Conservation (phyloP, 2,888 invertebrate genomes). For the Ligdia adustata region DNA sequence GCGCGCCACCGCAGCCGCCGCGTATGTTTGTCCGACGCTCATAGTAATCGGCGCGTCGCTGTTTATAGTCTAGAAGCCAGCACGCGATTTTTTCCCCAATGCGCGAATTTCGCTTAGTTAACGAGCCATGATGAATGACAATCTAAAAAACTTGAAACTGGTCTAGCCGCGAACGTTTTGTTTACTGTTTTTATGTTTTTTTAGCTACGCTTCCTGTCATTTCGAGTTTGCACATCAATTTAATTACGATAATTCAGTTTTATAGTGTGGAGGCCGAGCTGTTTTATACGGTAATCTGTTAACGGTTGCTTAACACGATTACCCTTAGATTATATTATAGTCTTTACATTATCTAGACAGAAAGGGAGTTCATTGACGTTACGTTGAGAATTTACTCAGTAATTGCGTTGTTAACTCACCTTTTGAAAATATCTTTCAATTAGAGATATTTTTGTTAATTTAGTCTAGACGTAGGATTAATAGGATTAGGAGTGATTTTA, state of each 20-base stretch:
- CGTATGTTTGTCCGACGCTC: too few relatives aligned
- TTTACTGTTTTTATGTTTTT: constrained; percentile 37
- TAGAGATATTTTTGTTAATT: background rate
- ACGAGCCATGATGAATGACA: constrained; percentile 47
- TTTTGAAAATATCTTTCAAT: background rate
- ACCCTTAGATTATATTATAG: constrained; percentile 4
- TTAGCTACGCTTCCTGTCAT: constrained; percentile 21
- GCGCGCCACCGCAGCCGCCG: background rate
- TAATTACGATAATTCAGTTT: constrained; percentile 31
- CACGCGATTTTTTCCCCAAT: constrained; percentile 26
- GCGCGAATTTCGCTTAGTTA: constrained; percentile 49
- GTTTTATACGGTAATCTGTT: constrained; percentile 25
- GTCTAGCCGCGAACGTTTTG: constrained; percentile 32
- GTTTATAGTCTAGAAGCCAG: background rate
- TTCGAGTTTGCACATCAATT: constrained; percentile 30
- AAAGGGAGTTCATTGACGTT: constrained; percentile 8
- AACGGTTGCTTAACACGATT: constrained; percentile 27
- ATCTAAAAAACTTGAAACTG: constrained; percentile 32
- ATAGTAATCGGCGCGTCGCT: background rate
- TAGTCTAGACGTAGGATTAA: background rate
- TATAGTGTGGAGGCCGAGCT: constrained; percentile 20
- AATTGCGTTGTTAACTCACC: background rate
- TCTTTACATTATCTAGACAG: background rate
- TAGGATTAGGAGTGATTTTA: too few relatives aligned
- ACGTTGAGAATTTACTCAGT: background rate